These are phyloP conservation scores for Eupleurogrammus muticus DNA, from an alignment of 2,797 vertebrate genomes.

Conservation along the genomic window DNA sequence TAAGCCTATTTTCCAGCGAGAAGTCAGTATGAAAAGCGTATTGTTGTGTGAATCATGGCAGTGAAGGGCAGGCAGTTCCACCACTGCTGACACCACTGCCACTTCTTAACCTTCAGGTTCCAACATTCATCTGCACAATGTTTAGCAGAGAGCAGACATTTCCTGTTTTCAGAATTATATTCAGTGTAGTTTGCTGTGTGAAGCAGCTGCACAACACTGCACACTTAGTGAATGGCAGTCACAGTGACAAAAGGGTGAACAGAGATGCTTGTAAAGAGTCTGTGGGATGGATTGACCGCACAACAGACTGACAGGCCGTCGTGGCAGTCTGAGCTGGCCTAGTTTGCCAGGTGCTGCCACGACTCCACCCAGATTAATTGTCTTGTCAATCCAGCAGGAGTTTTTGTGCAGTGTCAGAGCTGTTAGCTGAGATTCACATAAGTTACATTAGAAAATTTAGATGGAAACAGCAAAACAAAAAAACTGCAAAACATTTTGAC, in stretches of 20 bases:
- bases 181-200: constrained; percentile 40
- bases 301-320: constrained; percentile 55
- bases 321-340: neutral
- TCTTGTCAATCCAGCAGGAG: constrained; percentile 42
- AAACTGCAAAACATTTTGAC: no score
- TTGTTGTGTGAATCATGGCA: constrained; percentile 66
- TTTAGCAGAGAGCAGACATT: constrained; percentile 50
- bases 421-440: constrained; percentile 13
- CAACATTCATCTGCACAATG: constrained; percentile 72
- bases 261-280: constrained; percentile 56
- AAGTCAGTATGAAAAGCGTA: constrained; percentile 73
- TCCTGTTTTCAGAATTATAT: constrained; percentile 51
- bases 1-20: constrained; percentile 81
- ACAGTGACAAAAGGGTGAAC: constrained; percentile 62
- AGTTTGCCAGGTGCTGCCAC: constrained; percentile 18
- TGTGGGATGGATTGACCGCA: constrained; percentile 51
- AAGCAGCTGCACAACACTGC: constrained; percentile 69
- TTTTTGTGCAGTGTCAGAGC: constrained; percentile 15
- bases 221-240: constrained; percentile 64
- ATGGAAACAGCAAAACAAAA: no score
- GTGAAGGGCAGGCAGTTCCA: constrained; percentile 49
- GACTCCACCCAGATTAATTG: constrained; percentile 58
- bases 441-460: no score
- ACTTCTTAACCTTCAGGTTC: constrained; percentile 69
- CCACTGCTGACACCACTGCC: constrained; percentile 37